Evolutionary conservation across 2,113 vertebrate genomes (phyloP).

Genomic region (Ageneiosus marmoratus): DNA sequence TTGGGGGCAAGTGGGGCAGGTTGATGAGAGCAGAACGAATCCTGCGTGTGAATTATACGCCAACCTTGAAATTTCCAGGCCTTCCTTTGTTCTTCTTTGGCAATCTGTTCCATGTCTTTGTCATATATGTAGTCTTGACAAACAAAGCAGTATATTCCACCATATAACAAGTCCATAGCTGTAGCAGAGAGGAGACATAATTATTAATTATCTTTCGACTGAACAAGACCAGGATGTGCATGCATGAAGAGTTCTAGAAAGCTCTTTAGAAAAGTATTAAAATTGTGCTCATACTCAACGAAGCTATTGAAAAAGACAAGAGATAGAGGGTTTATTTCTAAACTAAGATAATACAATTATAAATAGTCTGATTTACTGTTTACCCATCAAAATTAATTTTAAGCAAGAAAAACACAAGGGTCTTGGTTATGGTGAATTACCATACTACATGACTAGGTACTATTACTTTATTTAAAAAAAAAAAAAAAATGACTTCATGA

Average conservation of each 20-base stretch:
- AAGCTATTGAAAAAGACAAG: background rate
- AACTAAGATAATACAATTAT: background rate
- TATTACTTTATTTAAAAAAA: background rate
- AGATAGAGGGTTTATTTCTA: background rate
- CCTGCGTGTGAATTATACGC: background rate
- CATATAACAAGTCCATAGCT: conserved; percentile 88
- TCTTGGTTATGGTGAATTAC: background rate
- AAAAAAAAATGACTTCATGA: background rate
- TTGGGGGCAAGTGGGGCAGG: background rate
- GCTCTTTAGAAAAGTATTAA: background rate
- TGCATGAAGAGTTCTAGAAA: background rate
- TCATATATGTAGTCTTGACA: conserved; percentile 99
- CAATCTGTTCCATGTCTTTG: conserved; percentile 99
- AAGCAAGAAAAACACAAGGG: background rate
- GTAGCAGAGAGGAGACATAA: conserved; percentile 2
- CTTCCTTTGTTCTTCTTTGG: conserved; percentile 99
- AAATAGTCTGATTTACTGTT: background rate
- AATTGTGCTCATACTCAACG: background rate
- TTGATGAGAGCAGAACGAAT: background rate
- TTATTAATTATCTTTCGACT: background rate
- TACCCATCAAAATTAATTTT: background rate
- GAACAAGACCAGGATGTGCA: background rate
- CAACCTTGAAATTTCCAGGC: conserved; percentile 98
- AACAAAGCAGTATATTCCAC: conserved; percentile 98
- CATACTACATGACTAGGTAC: background rate